Percentiles rank a stretch among this genome's conserved stretches.
phyloP scores from a whole-genome alignment of 2,113 vertebrate genomes.

The Collichthys lucidus region DNA sequence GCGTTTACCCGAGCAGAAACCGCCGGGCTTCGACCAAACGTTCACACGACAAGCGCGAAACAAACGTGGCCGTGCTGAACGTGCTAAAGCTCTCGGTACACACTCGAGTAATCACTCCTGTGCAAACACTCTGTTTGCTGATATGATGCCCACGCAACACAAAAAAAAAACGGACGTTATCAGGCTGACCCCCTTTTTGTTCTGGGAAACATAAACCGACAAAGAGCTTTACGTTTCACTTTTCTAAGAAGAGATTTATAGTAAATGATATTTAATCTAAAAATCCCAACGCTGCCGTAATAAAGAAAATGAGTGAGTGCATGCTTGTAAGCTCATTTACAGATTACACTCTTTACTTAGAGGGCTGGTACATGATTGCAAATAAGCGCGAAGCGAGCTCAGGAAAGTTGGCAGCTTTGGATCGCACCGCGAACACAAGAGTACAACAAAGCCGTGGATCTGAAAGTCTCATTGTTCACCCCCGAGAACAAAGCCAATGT shows the following conservation, averaged over 20 bases:
- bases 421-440: slow-evolving; percentile 38
- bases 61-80: slow-evolving; percentile 35
- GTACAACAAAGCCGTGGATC: slow-evolving; percentile 36
- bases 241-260: slow-evolving; percentile 68
- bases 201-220: slow-evolving; percentile 46
- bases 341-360: slow-evolving; percentile 67
- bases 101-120: slow-evolving; percentile 42
- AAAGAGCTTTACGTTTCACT: slow-evolving; percentile 55
- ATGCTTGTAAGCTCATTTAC: slow-evolving; percentile 75
- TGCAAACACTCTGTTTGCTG: slow-evolving; percentile 47
- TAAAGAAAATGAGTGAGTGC: slow-evolving; percentile 72
- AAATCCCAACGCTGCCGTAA: slow-evolving; percentile 68
- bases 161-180: slow-evolving; percentile 34
- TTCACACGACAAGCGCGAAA: neutral
- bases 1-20: neutral
- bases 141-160: neutral
- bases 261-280: slow-evolving; percentile 75
- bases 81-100: slow-evolving; percentile 46
- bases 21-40: neutral
- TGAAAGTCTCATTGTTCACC: slow-evolving; percentile 53
- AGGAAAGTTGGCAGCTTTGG: slow-evolving; percentile 43
- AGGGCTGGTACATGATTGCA: slow-evolving; percentile 17
- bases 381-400: slow-evolving; percentile 39
- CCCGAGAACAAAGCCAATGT: slow-evolving; percentile 48
- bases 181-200: slow-evolving; percentile 54